A percentile compares a stretch with the other conserved stretches of the same genome.
Conservation (phyloP, 2,888 invertebrate species). For the Oscheius sp. region DNA sequence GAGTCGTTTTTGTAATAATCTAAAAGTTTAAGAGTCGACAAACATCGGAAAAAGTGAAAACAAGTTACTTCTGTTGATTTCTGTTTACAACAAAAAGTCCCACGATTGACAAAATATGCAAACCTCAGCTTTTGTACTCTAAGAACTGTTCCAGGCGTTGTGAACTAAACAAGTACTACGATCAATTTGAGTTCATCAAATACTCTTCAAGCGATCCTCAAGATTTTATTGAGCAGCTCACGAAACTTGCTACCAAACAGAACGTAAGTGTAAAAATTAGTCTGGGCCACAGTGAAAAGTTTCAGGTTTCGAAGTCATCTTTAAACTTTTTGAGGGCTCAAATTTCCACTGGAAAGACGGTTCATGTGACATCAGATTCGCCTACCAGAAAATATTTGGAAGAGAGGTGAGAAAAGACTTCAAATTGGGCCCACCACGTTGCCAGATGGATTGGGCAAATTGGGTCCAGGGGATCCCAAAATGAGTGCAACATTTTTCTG, state of each 20-base stretch:
- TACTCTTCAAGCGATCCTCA: constrained; percentile 55
- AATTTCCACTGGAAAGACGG: constrained; percentile 54
- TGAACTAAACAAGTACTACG: constrained; percentile 48
- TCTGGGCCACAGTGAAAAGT: not conserved
- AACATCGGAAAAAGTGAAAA: too few species aligned
- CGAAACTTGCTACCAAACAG: constrained; percentile 49
- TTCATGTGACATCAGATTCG: constrained; percentile 61
- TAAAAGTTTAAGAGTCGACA: too few species aligned
- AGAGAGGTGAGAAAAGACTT: constrained; percentile 36
- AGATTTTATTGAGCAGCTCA: constrained; percentile 44
- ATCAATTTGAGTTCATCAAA: constrained; percentile 53
- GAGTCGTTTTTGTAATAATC: too few species aligned
- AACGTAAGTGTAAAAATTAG: constrained; percentile 34
- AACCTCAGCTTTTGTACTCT: too few species aligned
- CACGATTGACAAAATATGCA: too few species aligned
- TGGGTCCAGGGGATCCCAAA: too few species aligned
- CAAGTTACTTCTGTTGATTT: too few species aligned
- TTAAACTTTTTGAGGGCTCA: constrained; percentile 55
- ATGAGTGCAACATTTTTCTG: too few species aligned
- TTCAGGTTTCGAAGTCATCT: constrained; percentile 54
- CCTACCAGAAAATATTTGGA: constrained; percentile 58
- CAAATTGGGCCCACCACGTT: not conserved
- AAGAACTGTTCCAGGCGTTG: constrained; percentile 60
- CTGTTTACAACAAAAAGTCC: too few species aligned
- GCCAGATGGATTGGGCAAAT: too few species aligned